These are phyloP conservation scores for Rhimphoctona megacephalus DNA, from an alignment of 2,888 invertebrate genomes.

Conservation along the genomic window DNA sequence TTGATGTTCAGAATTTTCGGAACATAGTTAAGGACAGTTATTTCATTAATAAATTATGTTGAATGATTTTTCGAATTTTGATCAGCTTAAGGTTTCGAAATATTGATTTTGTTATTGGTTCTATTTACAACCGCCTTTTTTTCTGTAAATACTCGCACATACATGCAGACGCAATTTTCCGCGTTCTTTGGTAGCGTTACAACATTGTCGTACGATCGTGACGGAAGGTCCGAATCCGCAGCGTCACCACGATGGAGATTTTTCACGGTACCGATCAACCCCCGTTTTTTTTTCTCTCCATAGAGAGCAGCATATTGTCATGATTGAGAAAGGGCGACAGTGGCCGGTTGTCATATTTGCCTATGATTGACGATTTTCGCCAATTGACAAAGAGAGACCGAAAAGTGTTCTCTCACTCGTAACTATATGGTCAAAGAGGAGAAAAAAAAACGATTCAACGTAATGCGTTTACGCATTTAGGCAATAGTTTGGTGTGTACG, in stretches of 20 bases:
- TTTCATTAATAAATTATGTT: not conserved
- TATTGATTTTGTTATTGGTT: not conserved
- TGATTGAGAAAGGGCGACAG: slow-evolving; percentile 71
- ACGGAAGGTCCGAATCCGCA: slow-evolving; percentile 81
- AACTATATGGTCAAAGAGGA: slow-evolving; percentile 74
- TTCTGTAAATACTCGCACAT: not conserved
- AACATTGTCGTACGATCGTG: slow-evolving; percentile 39
- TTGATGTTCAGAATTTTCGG: not conserved
- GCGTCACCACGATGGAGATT: slow-evolving; percentile 82
- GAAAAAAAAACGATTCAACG: slow-evolving; percentile 53
- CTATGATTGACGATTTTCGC: slow-evolving; percentile 84
- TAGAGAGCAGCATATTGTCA: slow-evolving; percentile 59
- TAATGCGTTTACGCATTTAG: slow-evolving; percentile 63
- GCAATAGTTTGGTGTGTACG: slow-evolving; percentile 41
- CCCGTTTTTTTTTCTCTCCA: slow-evolving; percentile 38
- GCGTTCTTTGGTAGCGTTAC: slow-evolving; percentile 38
- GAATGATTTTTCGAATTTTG: slow-evolving; percentile 5
- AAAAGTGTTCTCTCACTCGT: slow-evolving; percentile 28
- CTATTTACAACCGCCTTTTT: slow-evolving; percentile 12
- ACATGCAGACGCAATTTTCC: slow-evolving; percentile 37
- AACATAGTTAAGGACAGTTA: not conserved
- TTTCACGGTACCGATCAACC: slow-evolving; percentile 82
- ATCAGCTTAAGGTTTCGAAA: not conserved
- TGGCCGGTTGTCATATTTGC: slow-evolving; percentile 84
- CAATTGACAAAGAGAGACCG: slow-evolving; percentile 57